Percentiles rank a stretch among this genome's conserved stretches.
Conservation (phyloP, 2,113 vertebrate species). For the Nyctibius bracteatus region DNA sequence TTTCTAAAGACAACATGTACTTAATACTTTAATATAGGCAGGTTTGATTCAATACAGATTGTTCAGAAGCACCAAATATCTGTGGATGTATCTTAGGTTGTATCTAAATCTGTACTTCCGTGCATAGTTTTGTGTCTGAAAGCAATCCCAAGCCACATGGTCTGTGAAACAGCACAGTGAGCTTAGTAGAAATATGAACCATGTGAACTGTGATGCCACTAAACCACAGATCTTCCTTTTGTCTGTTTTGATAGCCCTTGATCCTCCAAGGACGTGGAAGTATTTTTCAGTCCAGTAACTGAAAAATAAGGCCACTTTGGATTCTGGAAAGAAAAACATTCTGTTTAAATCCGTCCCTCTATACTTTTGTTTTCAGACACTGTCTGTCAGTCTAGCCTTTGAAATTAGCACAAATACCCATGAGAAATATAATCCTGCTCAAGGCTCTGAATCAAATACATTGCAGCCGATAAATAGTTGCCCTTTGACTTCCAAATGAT, state of each 20-base stretch:
- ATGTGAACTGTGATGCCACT: slow-evolving; percentile 65
- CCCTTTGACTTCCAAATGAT: slow-evolving; percentile 57
- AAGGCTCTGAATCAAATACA: slow-evolving; percentile 49
- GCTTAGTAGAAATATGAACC: slow-evolving; percentile 76
- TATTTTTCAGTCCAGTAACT: slow-evolving; percentile 39
- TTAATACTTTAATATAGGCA: slow-evolving; percentile 76
- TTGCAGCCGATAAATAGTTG: slow-evolving; percentile 37
- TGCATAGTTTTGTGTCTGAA: slow-evolving; percentile 67
- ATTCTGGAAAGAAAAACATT: slow-evolving; percentile 58
- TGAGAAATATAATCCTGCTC: slow-evolving; percentile 58
- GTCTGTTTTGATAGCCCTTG: slow-evolving; percentile 73
- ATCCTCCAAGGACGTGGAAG: slow-evolving; percentile 50
- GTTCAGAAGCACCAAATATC: slow-evolving; percentile 52
- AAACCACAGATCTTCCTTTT: slow-evolving; percentile 67
- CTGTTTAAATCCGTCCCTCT: slow-evolving; percentile 48
- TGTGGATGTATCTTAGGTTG: slow-evolving; percentile 61
- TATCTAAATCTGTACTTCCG: slow-evolving; percentile 76
- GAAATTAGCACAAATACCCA: slow-evolving; percentile 63
- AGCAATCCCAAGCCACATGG: slow-evolving; percentile 49
- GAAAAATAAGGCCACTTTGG: slow-evolving; percentile 30
- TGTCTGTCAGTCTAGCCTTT: slow-evolving; percentile 57
- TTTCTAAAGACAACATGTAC: slow-evolving; percentile 71
- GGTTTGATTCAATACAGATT: slow-evolving; percentile 70
- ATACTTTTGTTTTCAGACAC: slow-evolving; percentile 44
- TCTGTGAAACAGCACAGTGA: slow-evolving; percentile 55